Percentiles rank a stretch among this genome's conserved stretches.
Conservation (phyloP, 2,888 invertebrate species). For the Brachypalpus laphriformis region DNA sequence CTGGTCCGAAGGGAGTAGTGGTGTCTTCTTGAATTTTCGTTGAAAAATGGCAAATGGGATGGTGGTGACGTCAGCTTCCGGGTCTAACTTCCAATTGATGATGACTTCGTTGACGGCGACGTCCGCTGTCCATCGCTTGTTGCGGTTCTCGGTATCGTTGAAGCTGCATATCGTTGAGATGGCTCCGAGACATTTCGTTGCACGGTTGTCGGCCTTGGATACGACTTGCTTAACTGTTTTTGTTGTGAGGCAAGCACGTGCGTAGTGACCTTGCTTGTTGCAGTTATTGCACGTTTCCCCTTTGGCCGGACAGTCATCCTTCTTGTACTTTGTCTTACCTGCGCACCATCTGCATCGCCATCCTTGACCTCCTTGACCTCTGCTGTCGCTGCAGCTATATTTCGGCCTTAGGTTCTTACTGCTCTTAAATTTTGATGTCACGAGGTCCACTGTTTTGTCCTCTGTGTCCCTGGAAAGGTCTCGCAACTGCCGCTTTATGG, state of each 20-base stretch:
- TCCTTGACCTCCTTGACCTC: neutral
- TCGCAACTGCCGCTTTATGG: neutral
- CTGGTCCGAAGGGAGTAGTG: constrained; percentile 12
- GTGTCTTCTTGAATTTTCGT: constrained; percentile 16
- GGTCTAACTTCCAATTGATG: constrained; percentile 10
- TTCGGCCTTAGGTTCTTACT: neutral
- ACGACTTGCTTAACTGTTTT: constrained; percentile 18
- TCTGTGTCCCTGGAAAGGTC: neutral
- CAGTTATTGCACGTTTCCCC: constrained; percentile 6
- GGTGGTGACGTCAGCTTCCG: constrained; percentile 21
- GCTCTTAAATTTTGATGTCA: neutral
- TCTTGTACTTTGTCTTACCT: constrained; percentile 8
- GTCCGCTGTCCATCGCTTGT: constrained; percentile 10
- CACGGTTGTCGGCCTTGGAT: neutral
- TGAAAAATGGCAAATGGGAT: constrained; percentile 15
- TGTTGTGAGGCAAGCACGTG: constrained; percentile 11
- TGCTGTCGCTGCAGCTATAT: neutral
- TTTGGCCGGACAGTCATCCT: neutral
- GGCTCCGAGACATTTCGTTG: constrained; percentile 3
- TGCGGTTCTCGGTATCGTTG: constrained; percentile 1
- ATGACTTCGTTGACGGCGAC: neutral
- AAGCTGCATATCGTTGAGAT: neutral
- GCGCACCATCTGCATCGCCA: constrained; percentile 7
- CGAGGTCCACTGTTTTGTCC: neutral
- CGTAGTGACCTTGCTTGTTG: constrained; percentile 4